These are phyloP conservation scores for Stenchaetothrips biformis DNA, from an alignment of 2,888 invertebrate genomes.

Conservation along the genomic window DNA sequence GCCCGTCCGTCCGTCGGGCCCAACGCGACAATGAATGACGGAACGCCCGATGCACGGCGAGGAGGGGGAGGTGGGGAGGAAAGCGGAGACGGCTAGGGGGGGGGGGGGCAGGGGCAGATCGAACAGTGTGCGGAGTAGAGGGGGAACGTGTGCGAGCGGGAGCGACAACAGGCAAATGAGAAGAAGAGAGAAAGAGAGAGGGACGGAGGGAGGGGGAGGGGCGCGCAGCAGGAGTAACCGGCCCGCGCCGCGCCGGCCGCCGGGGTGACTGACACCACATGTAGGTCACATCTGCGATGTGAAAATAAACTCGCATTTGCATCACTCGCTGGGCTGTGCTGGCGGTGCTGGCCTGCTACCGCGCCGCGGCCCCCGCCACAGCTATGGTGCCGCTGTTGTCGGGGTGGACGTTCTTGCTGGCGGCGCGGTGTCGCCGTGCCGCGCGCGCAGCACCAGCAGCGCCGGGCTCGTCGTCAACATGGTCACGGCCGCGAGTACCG, in stretches of 20 bases:
- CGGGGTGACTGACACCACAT: slow-evolving; percentile 37
- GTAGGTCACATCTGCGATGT: slow-evolving; percentile 36
- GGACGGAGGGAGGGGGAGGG: slow-evolving; percentile 34
- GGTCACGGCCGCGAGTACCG: no score
- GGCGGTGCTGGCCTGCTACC: no score
- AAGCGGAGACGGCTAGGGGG: not conserved
- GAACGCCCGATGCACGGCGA: not conserved
- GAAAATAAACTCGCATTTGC: slow-evolving; percentile 43
- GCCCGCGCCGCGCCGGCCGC: slow-evolving; percentile 35
- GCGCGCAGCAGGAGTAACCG: slow-evolving; percentile 36
- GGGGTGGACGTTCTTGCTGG: no score
- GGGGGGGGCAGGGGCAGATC: not conserved
- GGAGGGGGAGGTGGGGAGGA: not conserved
- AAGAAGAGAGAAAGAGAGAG: slow-evolving; percentile 26
- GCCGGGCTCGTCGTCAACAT: no score
- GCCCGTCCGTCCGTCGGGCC: no score
- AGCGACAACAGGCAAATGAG: slow-evolving; percentile 22
- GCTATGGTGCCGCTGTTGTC: slow-evolving; percentile 36
- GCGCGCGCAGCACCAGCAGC: no score
- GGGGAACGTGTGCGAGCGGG: slow-evolving; percentile 4
- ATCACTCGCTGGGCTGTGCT: slow-evolving; percentile 37
- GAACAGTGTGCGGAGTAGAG: slow-evolving; percentile 3
- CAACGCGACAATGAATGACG: not conserved
- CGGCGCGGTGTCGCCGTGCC: no score
- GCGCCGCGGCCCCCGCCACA: slow-evolving; percentile 34